These are phyloP conservation scores for Meta bourneti DNA, from an alignment of 2,888 invertebrate species.

Conservation along the genomic window DNA sequence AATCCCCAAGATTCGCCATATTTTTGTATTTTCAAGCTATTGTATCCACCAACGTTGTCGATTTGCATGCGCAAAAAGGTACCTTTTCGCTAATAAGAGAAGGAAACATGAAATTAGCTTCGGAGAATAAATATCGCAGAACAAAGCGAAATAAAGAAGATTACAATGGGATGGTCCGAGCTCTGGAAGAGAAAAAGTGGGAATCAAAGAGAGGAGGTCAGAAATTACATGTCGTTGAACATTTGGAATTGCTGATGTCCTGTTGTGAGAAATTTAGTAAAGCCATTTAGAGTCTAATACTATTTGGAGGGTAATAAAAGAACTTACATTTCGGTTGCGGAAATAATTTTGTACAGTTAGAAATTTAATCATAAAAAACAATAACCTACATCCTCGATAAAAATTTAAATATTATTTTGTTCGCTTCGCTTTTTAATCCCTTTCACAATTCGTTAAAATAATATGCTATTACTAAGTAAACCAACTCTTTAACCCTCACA, in stretches of 20 bases:
- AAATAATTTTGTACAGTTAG: no score
- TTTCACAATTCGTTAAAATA: no score
- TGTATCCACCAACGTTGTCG: constrained; percentile 14
- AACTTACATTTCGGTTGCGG: no score
- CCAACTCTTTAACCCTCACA: no score
- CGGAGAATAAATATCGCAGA: constrained; percentile 31
- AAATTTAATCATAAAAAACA: no score
- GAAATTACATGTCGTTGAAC: constrained; percentile 23
- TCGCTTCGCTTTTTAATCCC: no score
- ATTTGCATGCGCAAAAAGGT: constrained; percentile 34
- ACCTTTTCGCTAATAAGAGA: constrained; percentile 44
- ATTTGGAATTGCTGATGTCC: background rate
- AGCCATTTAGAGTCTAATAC: background rate
- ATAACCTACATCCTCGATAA: no score
- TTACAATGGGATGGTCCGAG: constrained; percentile 38
- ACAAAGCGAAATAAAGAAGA: constrained; percentile 71
- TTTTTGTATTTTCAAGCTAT: constrained; percentile 43
- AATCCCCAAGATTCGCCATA: constrained; percentile 48
- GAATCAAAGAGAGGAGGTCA: constrained; percentile 14
- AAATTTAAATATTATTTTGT: no score
- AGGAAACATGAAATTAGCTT: constrained; percentile 16
- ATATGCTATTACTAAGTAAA: no score
- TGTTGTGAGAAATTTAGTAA: background rate
- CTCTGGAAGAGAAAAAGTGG: background rate
- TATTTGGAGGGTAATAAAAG: background rate